Evolutionary conservation across 2,888 invertebrate species (phyloP).

Genomic region (Abrostola tripartita): DNA sequence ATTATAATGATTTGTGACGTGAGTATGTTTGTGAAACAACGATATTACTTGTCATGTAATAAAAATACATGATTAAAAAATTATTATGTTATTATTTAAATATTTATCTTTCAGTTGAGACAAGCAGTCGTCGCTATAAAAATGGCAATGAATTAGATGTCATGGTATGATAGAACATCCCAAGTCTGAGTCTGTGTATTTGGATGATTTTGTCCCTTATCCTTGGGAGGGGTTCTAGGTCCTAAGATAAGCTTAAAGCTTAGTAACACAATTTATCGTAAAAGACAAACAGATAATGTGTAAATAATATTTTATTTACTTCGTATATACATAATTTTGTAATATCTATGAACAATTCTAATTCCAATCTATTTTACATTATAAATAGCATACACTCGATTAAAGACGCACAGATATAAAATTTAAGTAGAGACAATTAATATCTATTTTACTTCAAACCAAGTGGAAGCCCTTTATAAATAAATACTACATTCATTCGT

Average conservation of each 20-base stretch:
- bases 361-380: slow-evolving; percentile 45
- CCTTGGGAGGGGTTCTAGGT: too few species aligned
- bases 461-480: slow-evolving; percentile 17
- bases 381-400: slow-evolving; percentile 54
- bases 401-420: slow-evolving; percentile 45
- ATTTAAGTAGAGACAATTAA: slow-evolving; percentile 49
- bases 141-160: too few species aligned
- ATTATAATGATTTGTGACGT: slow-evolving; percentile 42
- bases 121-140: too few species aligned
- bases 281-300: slow-evolving; percentile 35
- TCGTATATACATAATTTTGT: slow-evolving; percentile 66
- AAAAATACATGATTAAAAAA: slow-evolving; percentile 29
- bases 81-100: slow-evolving; percentile 6
- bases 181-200: too few species aligned
- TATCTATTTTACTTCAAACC: slow-evolving; percentile 49
- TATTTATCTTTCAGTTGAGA: background rate
- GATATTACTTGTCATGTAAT: slow-evolving; percentile 48
- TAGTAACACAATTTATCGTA: slow-evolving; percentile 3
- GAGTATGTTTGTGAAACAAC: slow-evolving; percentile 46
- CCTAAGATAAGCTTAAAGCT: too few species aligned
- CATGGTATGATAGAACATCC: too few species aligned
- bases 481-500: slow-evolving; percentile 10
- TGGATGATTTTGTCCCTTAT: too few species aligned
- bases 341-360: slow-evolving; percentile 59
- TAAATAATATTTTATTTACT: slow-evolving; percentile 71